Conservation (phyloP, 2,797 vertebrate species). For the Silurus lanzhouensis region DNA sequence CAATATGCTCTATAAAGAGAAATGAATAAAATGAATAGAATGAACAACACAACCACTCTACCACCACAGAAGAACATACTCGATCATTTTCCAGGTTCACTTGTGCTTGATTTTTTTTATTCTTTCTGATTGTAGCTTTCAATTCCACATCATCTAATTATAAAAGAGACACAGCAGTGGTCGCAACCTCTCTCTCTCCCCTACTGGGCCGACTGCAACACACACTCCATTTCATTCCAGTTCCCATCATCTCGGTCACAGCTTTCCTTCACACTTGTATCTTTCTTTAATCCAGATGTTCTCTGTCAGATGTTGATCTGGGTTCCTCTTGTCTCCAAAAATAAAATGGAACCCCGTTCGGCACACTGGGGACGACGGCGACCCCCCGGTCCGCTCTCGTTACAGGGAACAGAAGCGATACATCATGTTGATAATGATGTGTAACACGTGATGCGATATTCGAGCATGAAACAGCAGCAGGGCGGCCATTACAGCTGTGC, state of each 20-base stretch:
- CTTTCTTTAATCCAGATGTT: neutral
- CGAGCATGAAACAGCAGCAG: slow-evolving; percentile 14
- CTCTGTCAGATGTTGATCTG: too few relatives aligned
- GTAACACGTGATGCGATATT: slow-evolving; percentile 17
- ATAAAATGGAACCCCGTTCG: neutral
- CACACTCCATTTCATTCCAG: neutral
- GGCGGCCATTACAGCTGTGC: slow-evolving; percentile 30
- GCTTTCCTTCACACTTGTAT: neutral
- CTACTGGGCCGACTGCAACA: neutral
- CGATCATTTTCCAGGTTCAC: too few relatives aligned
- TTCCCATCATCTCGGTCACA: neutral
- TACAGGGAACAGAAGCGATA: neutral
- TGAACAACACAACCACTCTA: neutral
- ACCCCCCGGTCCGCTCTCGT: too few relatives aligned
- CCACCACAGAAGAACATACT: neutral
- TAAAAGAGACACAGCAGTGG: neutral
- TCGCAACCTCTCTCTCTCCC: neutral
- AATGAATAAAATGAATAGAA: neutral
- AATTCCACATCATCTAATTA: neutral
- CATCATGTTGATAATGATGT: slow-evolving; percentile 18
- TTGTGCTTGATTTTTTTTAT: neutral
- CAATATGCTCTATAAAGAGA: too few relatives aligned
- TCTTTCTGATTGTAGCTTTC: neutral
- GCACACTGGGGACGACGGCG: neutral
- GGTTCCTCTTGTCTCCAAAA: neutral